Percentiles rank a stretch among this genome's conserved stretches.
phyloP scores from a whole-genome alignment of 2,113 vertebrate species.

The Cyrtonyx montezumae region DNA sequence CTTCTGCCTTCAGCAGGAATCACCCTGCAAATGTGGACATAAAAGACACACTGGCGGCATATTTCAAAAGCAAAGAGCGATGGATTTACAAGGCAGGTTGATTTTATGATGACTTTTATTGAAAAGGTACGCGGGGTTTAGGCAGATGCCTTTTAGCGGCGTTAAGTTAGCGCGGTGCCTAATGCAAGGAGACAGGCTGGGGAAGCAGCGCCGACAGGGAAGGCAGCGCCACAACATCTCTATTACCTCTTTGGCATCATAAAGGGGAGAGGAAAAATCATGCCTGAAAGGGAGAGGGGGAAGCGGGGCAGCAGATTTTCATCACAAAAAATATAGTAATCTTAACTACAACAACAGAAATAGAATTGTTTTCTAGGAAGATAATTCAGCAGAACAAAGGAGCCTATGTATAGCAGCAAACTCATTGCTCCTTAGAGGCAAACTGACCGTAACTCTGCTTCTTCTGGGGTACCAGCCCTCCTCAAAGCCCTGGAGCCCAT shows the following conservation, averaged over 20 bases:
- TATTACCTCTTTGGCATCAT: conserved; percentile 86
- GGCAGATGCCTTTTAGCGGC: conserved; percentile 82
- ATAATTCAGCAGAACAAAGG: conserved; percentile 69
- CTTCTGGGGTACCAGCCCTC: fast-evolving
- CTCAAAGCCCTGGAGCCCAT: background rate
- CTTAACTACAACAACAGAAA: background rate
- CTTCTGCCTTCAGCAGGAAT: conserved; percentile 69
- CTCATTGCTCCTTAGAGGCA: background rate
- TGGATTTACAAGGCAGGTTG: conserved; percentile 87
- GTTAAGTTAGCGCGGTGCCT: conserved; percentile 86
- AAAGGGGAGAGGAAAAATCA: conserved; percentile 79
- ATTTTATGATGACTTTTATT: conserved; percentile 86
- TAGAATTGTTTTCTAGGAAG: background rate
- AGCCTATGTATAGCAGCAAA: conserved; percentile 32
- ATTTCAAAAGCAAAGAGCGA: conserved; percentile 81
- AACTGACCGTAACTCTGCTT: background rate
- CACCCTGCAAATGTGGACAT: conserved; percentile 65
- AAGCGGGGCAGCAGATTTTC: conserved; percentile 60
- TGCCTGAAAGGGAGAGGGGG: conserved; percentile 62
- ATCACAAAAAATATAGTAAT: conserved; percentile 10
- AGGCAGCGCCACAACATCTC: conserved; percentile 82
- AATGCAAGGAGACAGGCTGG: conserved; percentile 88
- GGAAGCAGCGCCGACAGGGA: conserved; percentile 83
- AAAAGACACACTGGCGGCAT: conserved; percentile 78
- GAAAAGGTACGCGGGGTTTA: conserved; percentile 82